These are phyloP conservation scores for Peromyscus nudipes DNA, from an alignment of 2,797 vertebrate species.

Conservation along the genomic window DNA sequence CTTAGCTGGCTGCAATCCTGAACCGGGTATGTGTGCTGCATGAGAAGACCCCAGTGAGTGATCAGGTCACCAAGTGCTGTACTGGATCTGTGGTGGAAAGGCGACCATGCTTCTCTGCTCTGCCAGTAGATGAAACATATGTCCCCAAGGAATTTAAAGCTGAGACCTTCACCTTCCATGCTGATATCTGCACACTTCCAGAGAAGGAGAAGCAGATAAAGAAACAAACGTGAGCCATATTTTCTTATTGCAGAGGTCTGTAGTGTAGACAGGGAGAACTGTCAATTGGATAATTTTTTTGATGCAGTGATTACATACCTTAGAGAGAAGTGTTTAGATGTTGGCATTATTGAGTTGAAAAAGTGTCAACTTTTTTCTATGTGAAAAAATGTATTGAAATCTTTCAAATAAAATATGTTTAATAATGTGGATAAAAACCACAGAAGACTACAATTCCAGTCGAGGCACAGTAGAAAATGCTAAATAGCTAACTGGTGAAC, in stretches of 20 bases:
- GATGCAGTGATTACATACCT: background rate
- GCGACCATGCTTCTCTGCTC: slow-evolving; percentile 83
- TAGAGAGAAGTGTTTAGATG: background rate
- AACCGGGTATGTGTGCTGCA: slow-evolving; percentile 83
- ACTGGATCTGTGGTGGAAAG: slow-evolving; percentile 69
- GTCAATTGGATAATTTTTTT: background rate
- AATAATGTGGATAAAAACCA: background rate
- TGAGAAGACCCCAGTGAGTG: slow-evolving; percentile 83
- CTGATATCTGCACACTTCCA: slow-evolving; percentile 81
- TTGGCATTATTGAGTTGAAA: background rate
- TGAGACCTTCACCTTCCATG: slow-evolving; percentile 82
- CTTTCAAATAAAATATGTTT: background rate
- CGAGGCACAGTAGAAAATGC: background rate
- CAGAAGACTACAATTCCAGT: background rate
- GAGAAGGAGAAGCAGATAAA: slow-evolving; percentile 6
- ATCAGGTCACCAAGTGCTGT: slow-evolving; percentile 85
- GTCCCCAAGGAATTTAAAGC: slow-evolving; percentile 81
- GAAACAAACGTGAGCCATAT: slow-evolving; percentile 82
- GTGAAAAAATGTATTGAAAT: background rate
- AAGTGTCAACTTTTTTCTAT: background rate
- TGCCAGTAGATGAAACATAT: slow-evolving; percentile 78
- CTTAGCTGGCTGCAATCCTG: slow-evolving; percentile 82
- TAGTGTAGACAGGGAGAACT: background rate
- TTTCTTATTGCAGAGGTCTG: background rate
- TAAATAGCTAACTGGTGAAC: background rate